Percentiles rank a stretch among this genome's conserved stretches.
These are phyloP conservation scores for Oscheius onirici DNA, from an alignment of 2,888 invertebrate species.

Conservation along the genomic window DNA sequence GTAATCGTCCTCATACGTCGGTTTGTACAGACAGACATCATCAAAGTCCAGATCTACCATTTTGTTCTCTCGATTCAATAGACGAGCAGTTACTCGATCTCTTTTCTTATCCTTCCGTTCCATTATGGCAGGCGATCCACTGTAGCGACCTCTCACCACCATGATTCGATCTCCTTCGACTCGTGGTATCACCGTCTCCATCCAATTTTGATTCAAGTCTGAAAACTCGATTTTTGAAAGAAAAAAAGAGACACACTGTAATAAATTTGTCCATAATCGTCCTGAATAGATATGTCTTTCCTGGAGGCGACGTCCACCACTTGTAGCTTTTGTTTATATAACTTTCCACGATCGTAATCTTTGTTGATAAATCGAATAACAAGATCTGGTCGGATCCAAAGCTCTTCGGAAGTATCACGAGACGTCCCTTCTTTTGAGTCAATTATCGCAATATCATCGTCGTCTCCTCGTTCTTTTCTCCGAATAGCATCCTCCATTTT, in stretches of 20 bases:
- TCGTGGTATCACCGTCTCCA: constrained; percentile 59
- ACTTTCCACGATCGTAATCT: constrained; percentile 44
- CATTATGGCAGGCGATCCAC: constrained; percentile 49
- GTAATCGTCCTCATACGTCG: constrained; percentile 47
- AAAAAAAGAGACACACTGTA: constrained; percentile 3
- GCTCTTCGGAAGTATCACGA: constrained; percentile 11
- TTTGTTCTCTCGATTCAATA: constrained; percentile 28
- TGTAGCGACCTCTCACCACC: constrained; percentile 47
- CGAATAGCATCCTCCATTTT: constrained; percentile 5
- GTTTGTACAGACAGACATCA: constrained; percentile 48
- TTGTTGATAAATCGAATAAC: constrained; percentile 53
- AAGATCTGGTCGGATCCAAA: constrained; percentile 55
- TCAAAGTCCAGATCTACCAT: constrained; percentile 46
- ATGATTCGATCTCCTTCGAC: constrained; percentile 50
- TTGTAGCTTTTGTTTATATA: constrained; percentile 50
- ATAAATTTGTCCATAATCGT: constrained; percentile 38
- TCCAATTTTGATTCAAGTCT: constrained; percentile 52
- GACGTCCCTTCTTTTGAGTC: constrained; percentile 22
- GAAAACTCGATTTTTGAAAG: not conserved
- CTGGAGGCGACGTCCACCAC: constrained; percentile 56
- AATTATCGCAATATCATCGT: not conserved
- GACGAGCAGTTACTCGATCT: constrained; percentile 34
- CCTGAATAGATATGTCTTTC: constrained; percentile 52
- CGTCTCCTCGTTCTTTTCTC: not conserved
- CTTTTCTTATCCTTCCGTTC: constrained; percentile 47